Conservation (phyloP, 1,140 invertebrate genomes). For the Musca vetustissima region DNA sequence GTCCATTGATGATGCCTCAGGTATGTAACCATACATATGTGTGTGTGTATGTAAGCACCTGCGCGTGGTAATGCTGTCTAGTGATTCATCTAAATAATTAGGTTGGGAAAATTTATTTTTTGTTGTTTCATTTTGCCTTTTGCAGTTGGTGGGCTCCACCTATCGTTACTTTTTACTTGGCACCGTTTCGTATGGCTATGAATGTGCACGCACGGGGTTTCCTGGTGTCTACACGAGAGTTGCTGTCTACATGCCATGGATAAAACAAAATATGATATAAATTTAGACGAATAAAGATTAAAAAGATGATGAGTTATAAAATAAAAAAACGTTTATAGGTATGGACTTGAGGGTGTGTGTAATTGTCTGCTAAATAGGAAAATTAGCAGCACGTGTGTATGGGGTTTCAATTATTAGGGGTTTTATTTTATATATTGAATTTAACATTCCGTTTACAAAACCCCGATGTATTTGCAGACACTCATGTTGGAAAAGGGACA, state of each 20-base stretch:
- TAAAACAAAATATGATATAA: slow-evolving; percentile 35
- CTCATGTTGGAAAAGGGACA: too few species aligned
- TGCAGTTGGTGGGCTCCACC: slow-evolving; percentile 34
- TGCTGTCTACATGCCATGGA: slow-evolving; percentile 54
- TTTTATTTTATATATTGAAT: too few species aligned
- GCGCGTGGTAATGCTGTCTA: neutral
- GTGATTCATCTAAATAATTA: neutral
- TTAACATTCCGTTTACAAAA: too few species aligned
- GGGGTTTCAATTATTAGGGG: too few species aligned
- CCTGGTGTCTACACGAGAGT: slow-evolving; percentile 71
- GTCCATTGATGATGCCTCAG: slow-evolving; percentile 67
- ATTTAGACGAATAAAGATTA: neutral
- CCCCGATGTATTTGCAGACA: too few species aligned
- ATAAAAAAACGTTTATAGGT: too few species aligned
- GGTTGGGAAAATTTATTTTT: slow-evolving; percentile 1
- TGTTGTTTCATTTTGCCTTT: slow-evolving; percentile 11
- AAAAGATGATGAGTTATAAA: too few species aligned
- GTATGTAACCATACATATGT: slow-evolving; percentile 26
- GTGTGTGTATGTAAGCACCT: neutral
- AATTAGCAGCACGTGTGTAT: too few species aligned
- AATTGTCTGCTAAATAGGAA: too few species aligned
- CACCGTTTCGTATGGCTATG: slow-evolving; percentile 69
- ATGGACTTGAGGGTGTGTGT: too few species aligned
- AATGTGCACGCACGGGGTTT: slow-evolving; percentile 67
- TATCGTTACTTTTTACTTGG: slow-evolving; percentile 61